Evolutionary conservation across 2,113 vertebrate genomes (phyloP).

Genomic region (Emydura subglobosa): DNA sequence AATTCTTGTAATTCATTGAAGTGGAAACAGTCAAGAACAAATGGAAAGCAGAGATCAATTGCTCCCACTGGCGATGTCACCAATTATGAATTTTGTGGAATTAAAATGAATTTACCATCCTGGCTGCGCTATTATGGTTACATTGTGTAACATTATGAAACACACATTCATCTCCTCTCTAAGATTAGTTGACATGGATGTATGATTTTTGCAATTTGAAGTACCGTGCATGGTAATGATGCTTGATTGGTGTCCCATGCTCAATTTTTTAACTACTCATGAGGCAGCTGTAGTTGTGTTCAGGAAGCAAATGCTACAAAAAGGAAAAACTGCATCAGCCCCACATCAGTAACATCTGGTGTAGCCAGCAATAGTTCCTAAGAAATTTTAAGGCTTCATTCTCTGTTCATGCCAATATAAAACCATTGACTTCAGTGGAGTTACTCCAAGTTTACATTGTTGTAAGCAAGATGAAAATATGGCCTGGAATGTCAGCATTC

Average conservation of each 20-base stretch:
- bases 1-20: slow-evolving; percentile 77
- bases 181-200: slow-evolving; percentile 71
- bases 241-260: slow-evolving; percentile 44
- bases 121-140: slow-evolving; percentile 66
- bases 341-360: slow-evolving; percentile 46
- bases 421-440: neutral
- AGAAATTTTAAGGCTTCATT: neutral
- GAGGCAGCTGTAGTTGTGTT: slow-evolving; percentile 55
- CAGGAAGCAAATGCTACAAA: slow-evolving; percentile 32
- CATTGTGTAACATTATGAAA: slow-evolving; percentile 72
- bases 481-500: neutral
- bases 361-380: neutral
- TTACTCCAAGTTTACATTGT: neutral
- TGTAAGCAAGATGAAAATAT: neutral
- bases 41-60: slow-evolving; percentile 77
- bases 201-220: slow-evolving; percentile 62
- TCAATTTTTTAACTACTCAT: slow-evolving; percentile 55
- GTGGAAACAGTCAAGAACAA: slow-evolving; percentile 78
- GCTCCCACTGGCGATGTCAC: slow-evolving; percentile 76
- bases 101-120: slow-evolving; percentile 76
- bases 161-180: slow-evolving; percentile 51
- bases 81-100: slow-evolving; percentile 74
- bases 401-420: neutral
- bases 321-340: slow-evolving; percentile 27
- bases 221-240: slow-evolving; percentile 21